Evolutionary conservation across 2,888 invertebrate species (phyloP).

Genomic region (Syrista parreyssii): DNA sequence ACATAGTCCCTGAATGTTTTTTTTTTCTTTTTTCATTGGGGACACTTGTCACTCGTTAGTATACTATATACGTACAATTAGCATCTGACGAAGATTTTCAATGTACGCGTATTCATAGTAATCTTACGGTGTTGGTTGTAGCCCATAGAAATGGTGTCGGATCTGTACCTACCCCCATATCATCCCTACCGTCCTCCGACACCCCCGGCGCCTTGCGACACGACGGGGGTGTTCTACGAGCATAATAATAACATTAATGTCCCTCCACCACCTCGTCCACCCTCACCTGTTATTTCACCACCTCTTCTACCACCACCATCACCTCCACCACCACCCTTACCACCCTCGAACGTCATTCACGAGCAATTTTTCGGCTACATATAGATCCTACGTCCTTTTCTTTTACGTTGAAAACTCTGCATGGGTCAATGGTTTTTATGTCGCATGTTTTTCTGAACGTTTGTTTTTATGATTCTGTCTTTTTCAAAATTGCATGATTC

Average conservation of each 20-base stretch:
- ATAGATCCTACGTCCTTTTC: slow-evolving; percentile 34
- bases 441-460: not conserved
- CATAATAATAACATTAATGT: slow-evolving; percentile 56
- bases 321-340: slow-evolving; percentile 60
- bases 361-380: slow-evolving; percentile 66
- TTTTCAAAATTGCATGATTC: not conserved
- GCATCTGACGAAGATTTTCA: not conserved
- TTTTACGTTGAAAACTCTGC: not conserved
- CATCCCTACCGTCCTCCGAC: slow-evolving; percentile 66
- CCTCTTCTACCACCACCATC: slow-evolving; percentile 65
- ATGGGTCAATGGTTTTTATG: not conserved
- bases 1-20: not conserved
- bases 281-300: slow-evolving; percentile 64
- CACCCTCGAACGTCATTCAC: slow-evolving; percentile 71
- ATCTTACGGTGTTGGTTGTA: slow-evolving; percentile 61
- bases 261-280: slow-evolving; percentile 56
- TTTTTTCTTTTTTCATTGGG: not conserved
- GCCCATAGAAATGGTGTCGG: slow-evolving; percentile 82
- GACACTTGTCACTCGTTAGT: not conserved
- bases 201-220: slow-evolving; percentile 42
- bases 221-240: slow-evolving; percentile 43
- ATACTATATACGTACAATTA: not conserved
- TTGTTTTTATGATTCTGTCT: not conserved
- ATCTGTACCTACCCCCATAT: slow-evolving; percentile 74
- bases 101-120: not conserved